Evolutionary conservation across 92 coral and sea anemone species (phyloP), one percentile per base, ranked within the genome.

Genomic region (Virgularia gustaviana): DNA sequence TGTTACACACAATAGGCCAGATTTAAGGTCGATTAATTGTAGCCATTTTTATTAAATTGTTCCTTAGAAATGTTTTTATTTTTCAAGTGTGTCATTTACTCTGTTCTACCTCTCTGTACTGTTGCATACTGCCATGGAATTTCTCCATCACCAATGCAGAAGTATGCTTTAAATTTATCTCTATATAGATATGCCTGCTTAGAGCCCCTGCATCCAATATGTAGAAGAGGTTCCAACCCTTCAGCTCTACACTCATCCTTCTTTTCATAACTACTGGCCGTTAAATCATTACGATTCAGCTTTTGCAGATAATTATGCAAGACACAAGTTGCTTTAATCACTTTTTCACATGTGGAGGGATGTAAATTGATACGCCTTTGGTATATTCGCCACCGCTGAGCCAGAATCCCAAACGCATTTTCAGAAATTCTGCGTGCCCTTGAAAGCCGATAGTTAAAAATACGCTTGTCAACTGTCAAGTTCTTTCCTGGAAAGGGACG

Each of bases 121-220:
- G 36, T 57, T 57, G 63, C 15, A 57, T 27, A 57, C 38, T 57
- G 37, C 63, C 63, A 57, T 57, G 63, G 18, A 25, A 57, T 41
- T 27, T 57, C 63, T 57, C 38, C 38, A 28, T 57, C 63, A 57
- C 63, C 63, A 27, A 27, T 6, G 34, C 63, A 57, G n/a, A 57
- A 57, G 36, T 35, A 27, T 27, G 63, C 63, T 27, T 57, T 31
- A 13, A 57, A 57, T 57, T 57, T 57, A 57, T 57, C 63, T 27
- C 63, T 27, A 15, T 23, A 57, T 10, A 9, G 37, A 57, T 57
- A 57, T 57, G 63, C 63, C 34, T 57, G n/a, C 37, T 0, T 27
- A 7, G 63, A 57, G 18, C 19, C 38, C 34, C 63, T 57, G 38
- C 63, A 57, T 57, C 63, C 63, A 36, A 57, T 31, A 25, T 27